These are phyloP conservation scores for Catocala nupta DNA, from an alignment of 2,888 invertebrate genomes.

Conservation along the genomic window DNA sequence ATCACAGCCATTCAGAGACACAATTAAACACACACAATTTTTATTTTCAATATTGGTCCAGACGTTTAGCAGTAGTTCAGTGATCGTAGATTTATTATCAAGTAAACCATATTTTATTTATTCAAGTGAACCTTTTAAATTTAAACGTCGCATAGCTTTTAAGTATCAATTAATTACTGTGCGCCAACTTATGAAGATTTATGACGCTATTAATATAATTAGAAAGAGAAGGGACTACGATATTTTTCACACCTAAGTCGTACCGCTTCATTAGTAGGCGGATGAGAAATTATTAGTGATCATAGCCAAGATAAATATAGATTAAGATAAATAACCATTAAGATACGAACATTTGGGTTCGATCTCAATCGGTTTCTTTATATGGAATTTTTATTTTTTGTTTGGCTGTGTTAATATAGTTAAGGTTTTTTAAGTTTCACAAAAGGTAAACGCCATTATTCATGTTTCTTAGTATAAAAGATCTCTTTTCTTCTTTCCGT, in stretches of 20 bases:
- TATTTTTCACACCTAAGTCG: conserved; percentile 46
- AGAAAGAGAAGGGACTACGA: conserved; percentile 22
- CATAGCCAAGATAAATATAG: conserved; percentile 45
- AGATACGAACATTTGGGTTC: conserved; percentile 2
- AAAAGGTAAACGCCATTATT: too few species aligned
- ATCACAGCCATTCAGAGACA: too few species aligned
- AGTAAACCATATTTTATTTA: neutral
- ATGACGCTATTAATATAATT: conserved; percentile 49
- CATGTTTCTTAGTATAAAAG: too few species aligned
- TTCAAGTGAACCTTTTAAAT: conserved; percentile 1
- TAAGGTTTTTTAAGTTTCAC: too few species aligned
- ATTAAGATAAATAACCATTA: conserved; percentile 23
- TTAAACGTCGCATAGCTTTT: conserved; percentile 32
- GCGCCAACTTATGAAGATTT: conserved; percentile 34
- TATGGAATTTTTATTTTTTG: too few species aligned
- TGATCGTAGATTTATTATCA: too few species aligned
- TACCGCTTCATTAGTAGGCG: conserved; percentile 43
- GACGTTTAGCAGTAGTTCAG: too few species aligned
- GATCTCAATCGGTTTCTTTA: neutral
- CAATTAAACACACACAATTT: too few species aligned
- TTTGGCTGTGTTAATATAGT: too few species aligned
- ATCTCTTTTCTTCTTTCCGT: too few species aligned
- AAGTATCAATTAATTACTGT: conserved; percentile 42
- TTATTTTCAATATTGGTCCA: too few species aligned
- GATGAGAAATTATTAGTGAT: conserved; percentile 47